These are phyloP conservation scores for Gallinago jamesoni DNA, from an alignment of 2,113 vertebrate genomes.

Conservation along the genomic window DNA sequence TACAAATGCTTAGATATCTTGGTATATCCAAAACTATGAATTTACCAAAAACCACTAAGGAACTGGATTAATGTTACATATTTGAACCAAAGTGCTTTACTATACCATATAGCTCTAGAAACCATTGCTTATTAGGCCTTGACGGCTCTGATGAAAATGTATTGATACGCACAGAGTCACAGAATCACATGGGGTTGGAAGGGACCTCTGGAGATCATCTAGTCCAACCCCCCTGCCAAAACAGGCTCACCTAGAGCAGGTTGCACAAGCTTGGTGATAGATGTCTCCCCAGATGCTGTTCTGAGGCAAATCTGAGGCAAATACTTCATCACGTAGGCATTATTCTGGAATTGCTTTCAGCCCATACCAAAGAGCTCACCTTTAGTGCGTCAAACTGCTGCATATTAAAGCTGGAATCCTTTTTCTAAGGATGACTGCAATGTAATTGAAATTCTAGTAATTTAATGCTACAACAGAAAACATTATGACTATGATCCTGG, in stretches of 20 bases:
- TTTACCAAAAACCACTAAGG: background rate
- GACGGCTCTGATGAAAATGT: background rate
- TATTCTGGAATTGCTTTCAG: background rate
- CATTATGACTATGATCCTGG: background rate
- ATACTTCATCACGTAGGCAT: background rate
- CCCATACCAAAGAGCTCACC: background rate
- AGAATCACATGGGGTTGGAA: background rate
- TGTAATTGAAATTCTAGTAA: background rate
- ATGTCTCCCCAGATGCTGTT: background rate
- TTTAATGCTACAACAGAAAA: background rate
- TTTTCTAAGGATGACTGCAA: background rate
- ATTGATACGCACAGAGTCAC: background rate
- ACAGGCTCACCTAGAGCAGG: too few relatives aligned
- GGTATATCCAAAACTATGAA: background rate
- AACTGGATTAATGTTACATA: background rate
- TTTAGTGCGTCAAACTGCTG: background rate
- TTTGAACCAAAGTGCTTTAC: background rate
- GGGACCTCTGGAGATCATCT: too few relatives aligned
- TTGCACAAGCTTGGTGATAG: background rate
- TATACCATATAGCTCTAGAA: background rate
- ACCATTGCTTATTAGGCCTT: background rate
- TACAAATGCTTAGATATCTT: background rate
- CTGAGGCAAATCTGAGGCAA: background rate
- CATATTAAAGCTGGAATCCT: background rate
- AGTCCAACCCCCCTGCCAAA: too few relatives aligned